These are phyloP conservation scores for Sitodiplosis mosellana DNA, from an alignment of 1,140 invertebrate genomes.

Conservation along the genomic window DNA sequence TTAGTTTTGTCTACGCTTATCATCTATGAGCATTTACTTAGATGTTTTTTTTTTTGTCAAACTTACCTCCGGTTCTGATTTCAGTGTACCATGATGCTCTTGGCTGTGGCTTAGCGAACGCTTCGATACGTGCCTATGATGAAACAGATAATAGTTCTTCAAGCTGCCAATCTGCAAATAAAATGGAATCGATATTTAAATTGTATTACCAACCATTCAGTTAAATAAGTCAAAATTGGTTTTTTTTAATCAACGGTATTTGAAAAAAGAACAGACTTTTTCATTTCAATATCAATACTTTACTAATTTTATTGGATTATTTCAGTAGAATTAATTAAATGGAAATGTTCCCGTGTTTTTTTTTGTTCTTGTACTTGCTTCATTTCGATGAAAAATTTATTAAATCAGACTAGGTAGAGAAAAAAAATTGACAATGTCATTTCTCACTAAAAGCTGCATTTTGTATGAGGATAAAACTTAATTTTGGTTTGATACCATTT, in stretches of 20 bases:
- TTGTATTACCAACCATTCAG: neutral
- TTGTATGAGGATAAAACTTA: no score
- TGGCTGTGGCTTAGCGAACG: conserved; percentile 53
- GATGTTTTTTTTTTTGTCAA: no score
- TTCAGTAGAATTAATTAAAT: neutral
- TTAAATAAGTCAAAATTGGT: neutral
- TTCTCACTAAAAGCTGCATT: no score
- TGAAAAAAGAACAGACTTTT: neutral
- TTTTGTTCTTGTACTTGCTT: no score
- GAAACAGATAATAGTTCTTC: conserved; percentile 64
- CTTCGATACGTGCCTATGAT: conserved; percentile 60
- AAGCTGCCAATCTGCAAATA: conserved; percentile 66
- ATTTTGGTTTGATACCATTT: no score
- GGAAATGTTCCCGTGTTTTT: neutral
- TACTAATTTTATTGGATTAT: neutral
- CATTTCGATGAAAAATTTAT: no score
- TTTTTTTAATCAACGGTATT: neutral
- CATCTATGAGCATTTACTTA: no score
- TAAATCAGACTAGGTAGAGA: no score
- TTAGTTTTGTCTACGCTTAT: no score
- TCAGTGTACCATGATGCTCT: conserved; percentile 51
- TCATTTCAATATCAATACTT: neutral
- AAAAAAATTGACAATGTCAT: no score
- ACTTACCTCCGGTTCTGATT: conserved; percentile 56
- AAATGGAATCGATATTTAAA: conserved; percentile 6